Percentiles rank a stretch among this genome's conserved stretches.
Evolutionary conservation across 2,113 vertebrate genomes (phyloP).

Genomic region (Cynocephalus volans): DNA sequence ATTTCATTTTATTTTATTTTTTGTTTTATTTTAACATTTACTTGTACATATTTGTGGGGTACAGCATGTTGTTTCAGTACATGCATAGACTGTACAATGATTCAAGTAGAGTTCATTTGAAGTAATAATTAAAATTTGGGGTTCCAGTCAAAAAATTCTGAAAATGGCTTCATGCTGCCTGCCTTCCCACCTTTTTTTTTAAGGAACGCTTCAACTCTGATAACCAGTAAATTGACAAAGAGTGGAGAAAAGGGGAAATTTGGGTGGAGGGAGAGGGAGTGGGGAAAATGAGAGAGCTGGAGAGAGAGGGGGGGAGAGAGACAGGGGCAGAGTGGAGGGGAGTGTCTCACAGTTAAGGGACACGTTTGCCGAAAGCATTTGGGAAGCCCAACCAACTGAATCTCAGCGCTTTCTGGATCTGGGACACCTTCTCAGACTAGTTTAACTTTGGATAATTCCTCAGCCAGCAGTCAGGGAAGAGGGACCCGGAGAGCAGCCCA

Average conservation of each 20-base stretch:
- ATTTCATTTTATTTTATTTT: slow-evolving; percentile 49
- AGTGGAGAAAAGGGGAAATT: not conserved
- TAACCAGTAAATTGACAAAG: not conserved
- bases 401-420: not conserved
- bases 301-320: too few species aligned
- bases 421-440: not conserved
- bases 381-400: not conserved
- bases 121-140: not conserved
- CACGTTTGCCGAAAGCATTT: not conserved
- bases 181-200: not conserved
- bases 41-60: too few species aligned
- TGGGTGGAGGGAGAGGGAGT: not conserved
- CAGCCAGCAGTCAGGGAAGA: not conserved
- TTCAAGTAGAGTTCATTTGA: too few species aligned
- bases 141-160: not conserved
- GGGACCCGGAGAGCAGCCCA: not conserved
- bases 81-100: too few species aligned
- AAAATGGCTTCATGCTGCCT: not conserved
- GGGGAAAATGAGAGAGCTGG: not conserved
- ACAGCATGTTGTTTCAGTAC: too few species aligned
- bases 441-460: slow-evolving; percentile 2
- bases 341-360: too few species aligned
- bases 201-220: not conserved
- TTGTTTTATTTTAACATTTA: too few species aligned
- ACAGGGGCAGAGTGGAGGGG: too few species aligned